Percentiles rank a stretch among this genome's conserved stretches.
These are phyloP conservation scores for Notarius lentiginosus DNA, from an alignment of 2,113 vertebrate genomes.

Conservation along the genomic window DNA sequence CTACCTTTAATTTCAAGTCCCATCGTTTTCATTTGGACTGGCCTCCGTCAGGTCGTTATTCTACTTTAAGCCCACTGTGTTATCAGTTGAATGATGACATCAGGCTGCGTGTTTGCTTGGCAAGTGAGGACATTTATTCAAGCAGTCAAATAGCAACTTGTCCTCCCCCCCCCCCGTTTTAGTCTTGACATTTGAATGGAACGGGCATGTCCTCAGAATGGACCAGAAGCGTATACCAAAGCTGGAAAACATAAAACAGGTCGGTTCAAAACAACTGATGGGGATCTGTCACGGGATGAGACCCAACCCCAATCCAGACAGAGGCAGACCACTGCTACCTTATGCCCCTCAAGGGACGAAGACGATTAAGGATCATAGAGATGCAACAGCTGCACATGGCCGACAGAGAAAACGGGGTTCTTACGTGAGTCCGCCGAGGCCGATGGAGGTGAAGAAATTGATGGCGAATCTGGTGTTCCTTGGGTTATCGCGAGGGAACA, in stretches of 20 bases:
- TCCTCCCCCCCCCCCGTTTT: too few species aligned
- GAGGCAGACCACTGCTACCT: too few species aligned
- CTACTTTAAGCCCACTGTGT: not conserved
- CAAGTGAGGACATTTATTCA: not conserved
- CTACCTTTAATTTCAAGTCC: not conserved
- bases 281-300: too few species aligned
- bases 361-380: too few species aligned
- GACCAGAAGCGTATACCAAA: too few species aligned
- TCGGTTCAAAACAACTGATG: too few species aligned
- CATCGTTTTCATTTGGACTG: not conserved
- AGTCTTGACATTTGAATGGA: not conserved
- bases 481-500: slow-evolving; percentile 95
- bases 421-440: slow-evolving; percentile 96
- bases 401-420: slow-evolving; percentile 38
- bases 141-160: not conserved
- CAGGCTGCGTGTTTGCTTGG: not conserved
- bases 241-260: too few species aligned
- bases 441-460: slow-evolving; percentile 99
- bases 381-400: not conserved
- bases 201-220: not conserved
- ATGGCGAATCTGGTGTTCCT: slow-evolving; percentile 98
- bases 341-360: too few species aligned
- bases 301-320: too few species aligned
- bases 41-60: not conserved
- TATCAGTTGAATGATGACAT: not conserved